Evolutionary conservation across 2,888 invertebrate species (phyloP).

Genomic region (Diabrotica balteata): DNA sequence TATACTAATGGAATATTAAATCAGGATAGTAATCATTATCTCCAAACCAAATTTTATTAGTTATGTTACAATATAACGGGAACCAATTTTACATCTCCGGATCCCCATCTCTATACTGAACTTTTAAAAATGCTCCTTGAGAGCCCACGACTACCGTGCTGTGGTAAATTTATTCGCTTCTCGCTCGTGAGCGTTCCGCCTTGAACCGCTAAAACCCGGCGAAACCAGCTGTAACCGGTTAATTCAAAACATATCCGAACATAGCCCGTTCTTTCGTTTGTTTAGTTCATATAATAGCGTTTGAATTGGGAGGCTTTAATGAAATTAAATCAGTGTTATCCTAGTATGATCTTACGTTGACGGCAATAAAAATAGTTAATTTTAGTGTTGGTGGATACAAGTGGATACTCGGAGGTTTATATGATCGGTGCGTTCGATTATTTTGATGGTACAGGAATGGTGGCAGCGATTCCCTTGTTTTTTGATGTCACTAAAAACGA

Average conservation of each 20-base stretch:
- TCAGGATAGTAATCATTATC: no score
- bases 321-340: constrained; percentile 21
- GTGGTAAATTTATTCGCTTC: constrained; percentile 15
- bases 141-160: neutral
- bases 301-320: constrained; percentile 17
- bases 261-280: constrained; percentile 13
- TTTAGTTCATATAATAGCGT: constrained; percentile 20
- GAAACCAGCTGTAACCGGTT: constrained; percentile 58
- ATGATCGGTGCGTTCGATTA: constrained; percentile 10
- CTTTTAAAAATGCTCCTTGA: neutral
- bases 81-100: no score
- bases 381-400: constrained; percentile 8
- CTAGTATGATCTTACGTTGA: constrained; percentile 26
- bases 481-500: constrained; percentile 45
- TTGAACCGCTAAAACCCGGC: constrained; percentile 59
- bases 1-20: no score
- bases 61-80: no score
- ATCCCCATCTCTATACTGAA: no score
- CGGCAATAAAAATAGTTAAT: constrained; percentile 11
- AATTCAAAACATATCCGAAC: constrained; percentile 38
- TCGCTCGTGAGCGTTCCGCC: constrained; percentile 47
- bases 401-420: constrained; percentile 7
- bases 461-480: constrained; percentile 30
- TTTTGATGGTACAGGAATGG: constrained; percentile 48
- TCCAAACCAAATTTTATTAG: no score